phyloP scores from a whole-genome alignment of 2,888 invertebrate species.

The Cremastinae sp. region DNA sequence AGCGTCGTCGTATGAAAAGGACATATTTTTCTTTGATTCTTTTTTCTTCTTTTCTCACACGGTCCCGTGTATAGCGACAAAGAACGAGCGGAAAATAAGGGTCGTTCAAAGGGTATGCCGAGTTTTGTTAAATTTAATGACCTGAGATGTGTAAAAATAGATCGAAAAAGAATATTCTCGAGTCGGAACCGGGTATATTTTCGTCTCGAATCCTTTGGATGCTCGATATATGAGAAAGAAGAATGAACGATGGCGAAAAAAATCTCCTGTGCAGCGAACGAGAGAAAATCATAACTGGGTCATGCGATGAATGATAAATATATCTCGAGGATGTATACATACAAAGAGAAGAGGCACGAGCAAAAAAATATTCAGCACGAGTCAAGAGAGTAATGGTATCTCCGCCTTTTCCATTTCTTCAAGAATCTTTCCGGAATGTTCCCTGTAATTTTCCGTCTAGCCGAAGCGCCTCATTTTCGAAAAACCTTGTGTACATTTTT shows the following conservation, averaged over 20 bases:
- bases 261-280: background rate
- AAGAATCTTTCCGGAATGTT: too few species aligned
- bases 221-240: constrained; percentile 6
- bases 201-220: background rate
- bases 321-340: too few species aligned
- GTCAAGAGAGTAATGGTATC: too few species aligned
- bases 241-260: background rate
- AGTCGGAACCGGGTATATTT: background rate
- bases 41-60: background rate
- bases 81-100: background rate
- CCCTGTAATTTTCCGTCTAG: too few species aligned
- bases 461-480: too few species aligned
- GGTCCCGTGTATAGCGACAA: background rate
- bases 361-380: too few species aligned
- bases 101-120: background rate
- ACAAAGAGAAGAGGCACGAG: too few species aligned
- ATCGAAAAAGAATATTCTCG: background rate
- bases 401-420: too few species aligned
- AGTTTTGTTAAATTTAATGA: constrained; percentile 28
- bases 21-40: constrained; percentile 2
- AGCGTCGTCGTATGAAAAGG: too few species aligned
- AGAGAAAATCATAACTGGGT: too few species aligned
- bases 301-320: too few species aligned
- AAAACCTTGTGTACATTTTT: too few species aligned
- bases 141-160: background rate